Conservation (phyloP, 2,113 vertebrate genomes). For the Balaeniceps rex region DNA sequence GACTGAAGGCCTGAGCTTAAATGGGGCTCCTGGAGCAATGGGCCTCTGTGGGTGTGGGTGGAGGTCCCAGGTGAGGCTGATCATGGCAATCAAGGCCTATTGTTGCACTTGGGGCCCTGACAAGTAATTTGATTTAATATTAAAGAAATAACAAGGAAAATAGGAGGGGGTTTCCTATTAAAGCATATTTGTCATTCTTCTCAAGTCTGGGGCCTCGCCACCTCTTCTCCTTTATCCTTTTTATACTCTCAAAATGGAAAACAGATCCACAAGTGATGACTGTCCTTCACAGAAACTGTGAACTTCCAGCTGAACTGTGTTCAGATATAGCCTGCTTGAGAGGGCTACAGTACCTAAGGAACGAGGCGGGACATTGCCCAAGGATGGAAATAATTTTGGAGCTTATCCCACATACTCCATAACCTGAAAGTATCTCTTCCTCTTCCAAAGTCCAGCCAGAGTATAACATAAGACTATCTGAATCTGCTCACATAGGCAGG, state of each 20-base stretch:
- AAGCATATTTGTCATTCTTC: not conserved
- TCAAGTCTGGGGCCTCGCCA: not conserved
- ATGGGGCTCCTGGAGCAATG: not conserved
- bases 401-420: not conserved
- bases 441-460: not conserved
- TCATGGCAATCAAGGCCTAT: not conserved
- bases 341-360: not conserved
- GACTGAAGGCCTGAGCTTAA: not conserved
- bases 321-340: not conserved
- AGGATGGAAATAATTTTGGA: not conserved
- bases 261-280: not conserved
- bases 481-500: not conserved
- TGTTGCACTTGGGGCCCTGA: not conserved
- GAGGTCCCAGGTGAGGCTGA: not conserved
- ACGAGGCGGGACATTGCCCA: not conserved
- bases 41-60: not conserved
- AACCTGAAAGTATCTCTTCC: not conserved
- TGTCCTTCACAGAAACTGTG: not conserved
- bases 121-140: not conserved
- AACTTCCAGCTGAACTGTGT: not conserved
- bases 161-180: accelerated
- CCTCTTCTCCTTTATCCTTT: not conserved
- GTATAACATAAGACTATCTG: not conserved
- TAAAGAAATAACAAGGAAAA: not conserved
- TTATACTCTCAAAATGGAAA: not conserved